Percentiles rank a stretch among this genome's conserved stretches.
These are phyloP conservation scores for Caenorhabditis sp. DNA, from an alignment of 2,888 invertebrate species.

Conservation along the genomic window DNA sequence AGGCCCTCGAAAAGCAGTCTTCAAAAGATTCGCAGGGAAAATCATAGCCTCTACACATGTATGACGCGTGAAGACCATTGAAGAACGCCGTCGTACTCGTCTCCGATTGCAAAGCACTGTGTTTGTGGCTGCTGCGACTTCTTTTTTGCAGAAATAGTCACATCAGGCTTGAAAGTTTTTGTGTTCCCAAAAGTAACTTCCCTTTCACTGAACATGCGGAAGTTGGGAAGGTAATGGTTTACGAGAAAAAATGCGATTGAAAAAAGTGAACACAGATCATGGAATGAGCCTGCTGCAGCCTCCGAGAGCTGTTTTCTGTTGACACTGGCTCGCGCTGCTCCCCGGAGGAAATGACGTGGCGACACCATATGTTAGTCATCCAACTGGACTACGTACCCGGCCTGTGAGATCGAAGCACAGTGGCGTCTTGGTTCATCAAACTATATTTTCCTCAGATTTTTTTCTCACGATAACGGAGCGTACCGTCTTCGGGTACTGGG, in stretches of 20 bases:
- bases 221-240: conserved; percentile 11
- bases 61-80: conserved; percentile 63
- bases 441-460: conserved; percentile 9
- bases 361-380: conserved; percentile 17
- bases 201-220: conserved; percentile 22
- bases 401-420: conserved; percentile 36
- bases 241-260: neutral
- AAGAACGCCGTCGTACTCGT: conserved; percentile 47
- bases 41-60: conserved; percentile 28
- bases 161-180: conserved; percentile 19
- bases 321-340: conserved; percentile 22
- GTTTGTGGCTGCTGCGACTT: conserved; percentile 1
- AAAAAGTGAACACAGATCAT: conserved; percentile 23
- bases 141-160: conserved; percentile 42
- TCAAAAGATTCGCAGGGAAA: conserved; percentile 14
- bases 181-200: conserved; percentile 22
- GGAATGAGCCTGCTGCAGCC: conserved; percentile 1
- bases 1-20: conserved; percentile 1
- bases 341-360: conserved; percentile 51
- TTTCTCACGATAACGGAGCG: conserved; percentile 1
- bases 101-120: conserved; percentile 43
- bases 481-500: conserved; percentile 10
- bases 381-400: conserved; percentile 26
- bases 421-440: conserved; percentile 36
- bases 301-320: conserved; percentile 29